Conservation (phyloP, 2,888 invertebrate genomes). For the Acronicta aceris region DNA sequence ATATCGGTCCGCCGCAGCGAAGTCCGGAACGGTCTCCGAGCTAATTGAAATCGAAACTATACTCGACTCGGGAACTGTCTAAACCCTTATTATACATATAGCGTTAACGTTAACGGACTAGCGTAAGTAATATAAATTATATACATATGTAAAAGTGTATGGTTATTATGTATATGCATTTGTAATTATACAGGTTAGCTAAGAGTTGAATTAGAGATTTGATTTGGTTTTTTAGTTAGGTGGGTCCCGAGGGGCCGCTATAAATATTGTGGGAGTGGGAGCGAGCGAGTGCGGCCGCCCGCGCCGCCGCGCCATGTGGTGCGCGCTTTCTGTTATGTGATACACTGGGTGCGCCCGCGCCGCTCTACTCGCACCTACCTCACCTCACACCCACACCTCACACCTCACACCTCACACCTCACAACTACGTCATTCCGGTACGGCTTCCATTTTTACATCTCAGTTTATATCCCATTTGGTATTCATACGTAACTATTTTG, state of each 20-base stretch:
- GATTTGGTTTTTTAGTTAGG: slow-evolving; percentile 78
- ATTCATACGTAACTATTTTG: slow-evolving; percentile 3
- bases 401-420: not conserved
- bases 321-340: slow-evolving; percentile 44
- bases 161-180: slow-evolving; percentile 87
- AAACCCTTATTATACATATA: slow-evolving; percentile 55
- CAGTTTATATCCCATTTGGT: not conserved
- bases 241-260: slow-evolving; percentile 61
- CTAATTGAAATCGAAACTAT: slow-evolving; percentile 42
- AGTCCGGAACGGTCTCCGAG: slow-evolving; percentile 57
- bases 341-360: slow-evolving; percentile 36
- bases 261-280: slow-evolving; percentile 58
- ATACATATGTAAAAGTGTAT: slow-evolving; percentile 86
- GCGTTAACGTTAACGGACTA: slow-evolving; percentile 62
- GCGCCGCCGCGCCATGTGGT: slow-evolving; percentile 35
- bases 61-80: slow-evolving; percentile 54
- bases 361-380: slow-evolving; percentile 5
- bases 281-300: slow-evolving; percentile 42
- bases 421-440: slow-evolving; percentile 1
- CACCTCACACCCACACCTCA: not conserved
- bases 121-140: slow-evolving; percentile 68
- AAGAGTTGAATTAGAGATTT: slow-evolving; percentile 82
- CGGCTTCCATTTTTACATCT: not conserved
- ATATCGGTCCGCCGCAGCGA: slow-evolving; percentile 57
- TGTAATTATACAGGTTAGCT: slow-evolving; percentile 87